These are phyloP conservation scores for Parnassius orleans DNA, from an alignment of 2,888 invertebrate genomes.

Conservation along the genomic window DNA sequence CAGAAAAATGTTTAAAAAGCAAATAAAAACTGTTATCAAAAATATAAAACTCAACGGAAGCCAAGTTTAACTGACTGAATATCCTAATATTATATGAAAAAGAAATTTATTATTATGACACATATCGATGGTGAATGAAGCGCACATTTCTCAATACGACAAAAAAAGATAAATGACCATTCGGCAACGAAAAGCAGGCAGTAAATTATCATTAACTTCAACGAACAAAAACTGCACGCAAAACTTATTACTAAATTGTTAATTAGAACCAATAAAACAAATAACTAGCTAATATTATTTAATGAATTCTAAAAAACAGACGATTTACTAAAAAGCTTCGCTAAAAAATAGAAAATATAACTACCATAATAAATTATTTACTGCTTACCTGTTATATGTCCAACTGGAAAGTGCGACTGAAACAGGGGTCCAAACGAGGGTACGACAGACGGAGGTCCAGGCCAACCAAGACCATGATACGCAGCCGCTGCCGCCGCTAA, in stretches of 20 bases:
- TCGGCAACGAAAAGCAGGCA: conserved; percentile 14
- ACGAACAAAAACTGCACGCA: conserved; percentile 27
- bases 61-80: too few relatives aligned
- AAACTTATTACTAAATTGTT: conserved; percentile 4
- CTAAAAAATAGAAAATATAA: neutral
- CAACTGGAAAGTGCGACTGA: conserved; percentile 82
- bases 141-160: conserved; percentile 2
- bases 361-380: neutral
- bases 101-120: conserved; percentile 7
- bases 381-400: conserved; percentile 70
- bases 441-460: conserved; percentile 78
- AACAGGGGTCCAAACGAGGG: conserved; percentile 84
- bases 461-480: conserved; percentile 83
- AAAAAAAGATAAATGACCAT: conserved; percentile 25
- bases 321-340: too few relatives aligned
- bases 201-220: conserved; percentile 21
- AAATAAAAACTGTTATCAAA: too few relatives aligned
- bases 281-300: conserved; percentile 6
- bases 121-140: conserved; percentile 6
- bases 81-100: neutral
- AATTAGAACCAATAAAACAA: neutral
- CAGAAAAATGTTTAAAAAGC: too few relatives aligned
- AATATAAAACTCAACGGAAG: too few relatives aligned
- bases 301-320: conserved; percentile 1
- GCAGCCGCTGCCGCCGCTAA: conserved; percentile 84